Evolutionary conservation across 2,888 invertebrate genomes (phyloP).

Genomic region (Brenthis daphne): DNA sequence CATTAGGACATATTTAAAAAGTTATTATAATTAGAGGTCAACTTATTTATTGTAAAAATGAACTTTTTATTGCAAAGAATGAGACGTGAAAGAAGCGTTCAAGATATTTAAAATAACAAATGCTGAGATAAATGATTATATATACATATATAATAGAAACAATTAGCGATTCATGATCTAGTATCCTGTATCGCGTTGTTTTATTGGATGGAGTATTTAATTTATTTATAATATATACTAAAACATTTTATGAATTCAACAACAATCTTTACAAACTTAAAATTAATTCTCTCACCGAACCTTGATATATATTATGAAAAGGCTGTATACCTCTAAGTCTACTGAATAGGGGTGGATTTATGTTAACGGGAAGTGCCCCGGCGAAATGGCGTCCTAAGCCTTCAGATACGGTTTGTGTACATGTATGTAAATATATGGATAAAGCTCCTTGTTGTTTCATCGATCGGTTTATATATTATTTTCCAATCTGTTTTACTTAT

Average conservation of each 20-base stretch:
- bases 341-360: constrained; percentile 67
- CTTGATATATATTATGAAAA: constrained; percentile 35
- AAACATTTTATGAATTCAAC: constrained; percentile 36
- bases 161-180: too few relatives aligned
- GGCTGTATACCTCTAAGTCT: constrained; percentile 33
- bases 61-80: too few relatives aligned
- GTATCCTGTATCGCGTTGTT: too few relatives aligned
- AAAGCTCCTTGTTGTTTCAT: constrained; percentile 34
- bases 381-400: constrained; percentile 72
- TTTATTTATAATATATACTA: too few relatives aligned
- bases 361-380: constrained; percentile 74
- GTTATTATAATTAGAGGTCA: too few relatives aligned
- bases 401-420: constrained; percentile 67
- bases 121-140: too few relatives aligned
- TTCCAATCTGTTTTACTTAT: constrained; percentile 31
- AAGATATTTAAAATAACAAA: too few relatives aligned
- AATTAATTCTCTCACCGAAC: constrained; percentile 21
- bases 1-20: too few relatives aligned
- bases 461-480: constrained; percentile 38
- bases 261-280: constrained; percentile 43
- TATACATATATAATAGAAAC: too few relatives aligned
- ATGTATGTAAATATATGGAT: constrained; percentile 42
- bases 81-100: too few relatives aligned
- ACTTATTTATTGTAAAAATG: too few relatives aligned
- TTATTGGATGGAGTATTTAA: too few relatives aligned